Evolutionary conservation across 2,888 invertebrate genomes (phyloP), one percentile per base, ranked within the genome.

Genomic region (Coronaproctus castanopsis): DNA sequence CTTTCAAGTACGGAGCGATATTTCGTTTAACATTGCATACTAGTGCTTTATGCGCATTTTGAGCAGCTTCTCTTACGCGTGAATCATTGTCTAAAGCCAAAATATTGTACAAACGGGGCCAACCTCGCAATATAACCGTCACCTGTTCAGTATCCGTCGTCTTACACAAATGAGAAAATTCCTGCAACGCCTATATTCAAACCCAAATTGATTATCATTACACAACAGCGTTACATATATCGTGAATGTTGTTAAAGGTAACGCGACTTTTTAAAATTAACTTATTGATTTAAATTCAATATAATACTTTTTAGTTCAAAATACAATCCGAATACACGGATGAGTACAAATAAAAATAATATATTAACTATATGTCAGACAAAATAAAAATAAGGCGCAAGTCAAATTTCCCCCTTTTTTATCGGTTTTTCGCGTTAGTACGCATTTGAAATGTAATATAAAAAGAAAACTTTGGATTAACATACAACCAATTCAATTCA

Each of bases 71-170:
- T 55, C 93, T 75, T 1, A 95, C 87, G 70, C 83, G 79, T 64
- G 88, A 82, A 66, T 93, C 89, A 0, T 79, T 74, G 70, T 95
- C 93, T 59, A 80, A 78, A 1, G 85, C 80, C 36, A 93, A 73
- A 63, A 78, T 77, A 63, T 78, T 79, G 71, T 90, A 95, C 60
- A 83, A 75, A 65, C 87, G 78, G 0, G 87, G 82, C 93, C 93
- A 95, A 68, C 82, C 80, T 0, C 86, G 83, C 56, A 95, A 72
- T 1, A 85, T 77, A 1, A 79, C 74, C 68, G 83, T 84, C 0
- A 88, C 76, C 49, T 77, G 76, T n/a, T 83, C 80, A 5, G 77
- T 69, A 62, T 83, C 80, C 14, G 81, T 78, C 36, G 77, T 77
- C 64, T 76, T 74, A 53, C 87, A 80, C 14, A 89, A 70, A 19